Conservation (phyloP, 1,140 invertebrate genomes). For the Drosophila arizonae region DNA sequence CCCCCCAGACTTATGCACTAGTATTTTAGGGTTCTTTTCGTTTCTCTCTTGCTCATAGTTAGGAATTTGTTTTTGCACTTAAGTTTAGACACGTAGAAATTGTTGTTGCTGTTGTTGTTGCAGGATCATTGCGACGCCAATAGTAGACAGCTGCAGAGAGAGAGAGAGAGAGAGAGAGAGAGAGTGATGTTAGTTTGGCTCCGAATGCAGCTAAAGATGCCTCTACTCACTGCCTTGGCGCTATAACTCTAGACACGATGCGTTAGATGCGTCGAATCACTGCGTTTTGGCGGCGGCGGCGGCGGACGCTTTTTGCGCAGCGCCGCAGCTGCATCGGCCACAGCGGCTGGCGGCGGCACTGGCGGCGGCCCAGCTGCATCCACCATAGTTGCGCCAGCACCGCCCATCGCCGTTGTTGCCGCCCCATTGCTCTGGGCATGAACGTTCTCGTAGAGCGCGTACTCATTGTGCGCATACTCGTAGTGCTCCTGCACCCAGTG, state of each 20-base stretch:
- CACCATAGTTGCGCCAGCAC: background rate
- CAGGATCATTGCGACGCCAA: background rate
- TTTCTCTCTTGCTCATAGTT: slow-evolving; percentile 47
- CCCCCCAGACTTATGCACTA: slow-evolving; percentile 39
- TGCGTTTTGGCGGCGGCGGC: slow-evolving; percentile 90
- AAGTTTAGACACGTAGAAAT: slow-evolving; percentile 30
- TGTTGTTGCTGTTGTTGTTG: slow-evolving; percentile 8
- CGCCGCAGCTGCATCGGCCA: slow-evolving; percentile 40
- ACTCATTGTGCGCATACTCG: slow-evolving; percentile 83
- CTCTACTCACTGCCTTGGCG: slow-evolving; percentile 10
- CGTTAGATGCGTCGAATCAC: slow-evolving; percentile 89
- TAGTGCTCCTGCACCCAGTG: slow-evolving; percentile 96
- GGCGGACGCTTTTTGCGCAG: slow-evolving; percentile 86
- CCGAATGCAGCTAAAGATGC: no score
- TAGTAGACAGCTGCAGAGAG: no score
- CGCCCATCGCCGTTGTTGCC: background rate
- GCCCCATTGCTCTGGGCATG: slow-evolving; percentile 62
- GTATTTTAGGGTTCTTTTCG: slow-evolving; percentile 19
- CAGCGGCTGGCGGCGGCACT: slow-evolving; percentile 45
- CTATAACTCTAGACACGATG: slow-evolving; percentile 65
- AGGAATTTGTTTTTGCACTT: slow-evolving; percentile 61
- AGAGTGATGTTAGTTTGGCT: background rate
- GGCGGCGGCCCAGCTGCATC: slow-evolving; percentile 23
- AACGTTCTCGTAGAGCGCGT: slow-evolving; percentile 82
- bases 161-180: background rate